Conservation (phyloP, 1,140 invertebrate genomes). For the Zelostemma sp. region DNA sequence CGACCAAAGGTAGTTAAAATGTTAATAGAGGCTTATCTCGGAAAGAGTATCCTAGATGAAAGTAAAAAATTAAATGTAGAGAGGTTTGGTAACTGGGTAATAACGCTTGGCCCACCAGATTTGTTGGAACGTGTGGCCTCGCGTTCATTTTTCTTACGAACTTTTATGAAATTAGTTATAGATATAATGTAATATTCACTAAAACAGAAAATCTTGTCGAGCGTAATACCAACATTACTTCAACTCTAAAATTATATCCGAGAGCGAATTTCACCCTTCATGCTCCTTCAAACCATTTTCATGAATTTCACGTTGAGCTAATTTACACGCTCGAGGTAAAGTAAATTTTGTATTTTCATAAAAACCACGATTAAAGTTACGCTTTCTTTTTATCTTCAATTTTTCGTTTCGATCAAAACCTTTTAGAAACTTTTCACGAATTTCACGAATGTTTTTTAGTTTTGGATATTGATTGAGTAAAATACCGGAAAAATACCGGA, state of each 20-base stretch:
- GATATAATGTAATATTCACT: constrained; percentile 9
- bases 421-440: too few relatives aligned
- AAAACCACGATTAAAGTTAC: too few relatives aligned
- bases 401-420: too few relatives aligned
- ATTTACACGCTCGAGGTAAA: background rate
- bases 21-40: too few relatives aligned
- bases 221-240: constrained; percentile 4
- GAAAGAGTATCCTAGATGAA: background rate
- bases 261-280: constrained; percentile 2
- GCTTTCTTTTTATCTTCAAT: too few relatives aligned
- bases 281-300: background rate
- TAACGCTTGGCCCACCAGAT: background rate
- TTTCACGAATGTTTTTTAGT: too few relatives aligned
- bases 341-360: background rate
- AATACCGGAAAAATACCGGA: too few relatives aligned
- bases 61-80: constrained; percentile 7
- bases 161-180: constrained; percentile 2
- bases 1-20: background rate
- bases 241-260: constrained; percentile 2
- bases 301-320: constrained; percentile 1
- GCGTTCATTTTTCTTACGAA: constrained; percentile 5
- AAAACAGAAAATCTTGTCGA: constrained; percentile 4
- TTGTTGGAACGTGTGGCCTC: background rate
- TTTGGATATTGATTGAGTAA: too few relatives aligned
- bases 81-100: too few relatives aligned